Base-by-base conservation (phyloP, 2,113 vertebrate genomes). In the Rhea pennata region DNA sequence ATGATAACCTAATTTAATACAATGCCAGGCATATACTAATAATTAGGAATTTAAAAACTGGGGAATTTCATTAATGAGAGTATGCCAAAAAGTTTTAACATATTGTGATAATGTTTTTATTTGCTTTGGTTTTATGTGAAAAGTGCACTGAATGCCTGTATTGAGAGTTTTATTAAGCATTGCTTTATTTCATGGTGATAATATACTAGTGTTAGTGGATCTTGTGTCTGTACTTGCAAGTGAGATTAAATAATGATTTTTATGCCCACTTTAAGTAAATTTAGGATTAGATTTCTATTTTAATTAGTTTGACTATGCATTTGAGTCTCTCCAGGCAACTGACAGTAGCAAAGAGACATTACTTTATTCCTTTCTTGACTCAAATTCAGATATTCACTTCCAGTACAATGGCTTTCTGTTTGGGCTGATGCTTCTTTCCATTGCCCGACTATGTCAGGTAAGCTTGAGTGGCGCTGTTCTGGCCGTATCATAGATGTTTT, bases 381-480 rank as follows among this genome's bases (percentile, higher is more conserved):
- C 54, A 22, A 36, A 14, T 61, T 91, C 97, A 99, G 99, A 99
- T 94, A 98, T 99, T 97, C 99, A 99, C 93, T 99, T 99, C 76
- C 99, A 99, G 96, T 99, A 99, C 97, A 99, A 99, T 48, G 99
- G 99, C 31, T 99, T 99, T 97, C 93, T 99, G 15, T 99, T 98
- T 69, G 99, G 99, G 8, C 93, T 99, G 95, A 98, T 99, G 97
- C 98, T 99, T 26, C 98, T 99, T 67, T 99, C 99, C 11, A 92
- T 99, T 89, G 99, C 99, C 16, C 98, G 98, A 53, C 97, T 99
- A n/a, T 98, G 99, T 97, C 99, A 99, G 99, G 99, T 99, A 98
- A 97, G 48, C 10, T 20, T n/a, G 20, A 93, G 71, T 53, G 22
- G 20, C 20, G 56, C 33, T 76, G 48, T 54, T 8, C 12, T 61